phyloP scores from a whole-genome alignment of 2,797 vertebrate species.

The Squalus acanthias region DNA sequence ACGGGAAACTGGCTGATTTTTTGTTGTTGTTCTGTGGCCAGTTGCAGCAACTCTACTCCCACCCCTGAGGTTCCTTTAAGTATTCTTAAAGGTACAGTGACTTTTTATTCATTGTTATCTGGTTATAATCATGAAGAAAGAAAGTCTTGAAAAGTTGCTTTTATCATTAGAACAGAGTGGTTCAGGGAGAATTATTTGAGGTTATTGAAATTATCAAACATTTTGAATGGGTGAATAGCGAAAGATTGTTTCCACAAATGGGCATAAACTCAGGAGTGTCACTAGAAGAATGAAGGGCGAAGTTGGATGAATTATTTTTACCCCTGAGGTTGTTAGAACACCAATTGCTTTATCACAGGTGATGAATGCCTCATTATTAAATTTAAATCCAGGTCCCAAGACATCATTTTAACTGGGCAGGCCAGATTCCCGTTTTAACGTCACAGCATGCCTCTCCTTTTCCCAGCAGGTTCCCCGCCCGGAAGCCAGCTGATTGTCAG shows the following conservation, averaged over 20 bases:
- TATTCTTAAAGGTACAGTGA: background rate
- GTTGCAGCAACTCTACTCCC: background rate
- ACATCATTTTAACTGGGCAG: too few relatives aligned
- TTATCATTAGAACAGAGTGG: background rate
- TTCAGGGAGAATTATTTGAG: background rate
- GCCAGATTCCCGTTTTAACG: too few relatives aligned
- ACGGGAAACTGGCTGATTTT: background rate
- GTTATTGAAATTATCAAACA: background rate
- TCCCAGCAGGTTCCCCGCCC: too few relatives aligned
- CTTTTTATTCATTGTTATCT: background rate
- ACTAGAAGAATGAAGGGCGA: too few relatives aligned
- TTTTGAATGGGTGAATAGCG: background rate
- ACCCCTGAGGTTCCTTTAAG: background rate
- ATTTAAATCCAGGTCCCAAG: too few relatives aligned
- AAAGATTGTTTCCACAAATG: background rate
- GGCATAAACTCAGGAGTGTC: background rate
- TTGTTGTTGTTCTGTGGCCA: background rate
- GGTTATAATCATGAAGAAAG: background rate
- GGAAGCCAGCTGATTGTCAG: too few relatives aligned
- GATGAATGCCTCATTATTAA: too few relatives aligned
- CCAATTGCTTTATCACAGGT: too few relatives aligned
- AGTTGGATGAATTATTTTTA: too few relatives aligned
- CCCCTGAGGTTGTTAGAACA: too few relatives aligned
- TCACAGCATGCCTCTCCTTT: too few relatives aligned
- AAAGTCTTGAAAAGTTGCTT: background rate